Evolutionary conservation across 2,888 invertebrate genomes (phyloP).

Genomic region (Oligia latruncula): DNA sequence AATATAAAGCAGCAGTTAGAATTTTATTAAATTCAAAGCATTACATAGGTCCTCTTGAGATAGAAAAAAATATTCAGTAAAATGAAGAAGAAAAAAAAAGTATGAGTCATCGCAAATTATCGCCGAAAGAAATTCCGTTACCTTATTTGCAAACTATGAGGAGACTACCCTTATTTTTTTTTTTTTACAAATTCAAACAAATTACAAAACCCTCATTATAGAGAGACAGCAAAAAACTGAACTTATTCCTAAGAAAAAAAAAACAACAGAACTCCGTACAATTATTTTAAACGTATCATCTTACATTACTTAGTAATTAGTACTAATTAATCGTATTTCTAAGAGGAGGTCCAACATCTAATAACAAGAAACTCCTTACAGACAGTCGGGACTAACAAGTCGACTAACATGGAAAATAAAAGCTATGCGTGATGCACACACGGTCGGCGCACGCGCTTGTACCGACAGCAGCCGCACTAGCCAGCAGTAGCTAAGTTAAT

Average conservation of each 20-base stretch:
- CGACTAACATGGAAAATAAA: constrained; percentile 85
- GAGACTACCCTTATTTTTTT: constrained; percentile 16
- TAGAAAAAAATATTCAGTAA: neutral
- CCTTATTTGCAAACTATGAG: neutral
- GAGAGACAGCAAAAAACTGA: neutral
- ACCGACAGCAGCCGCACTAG: constrained; percentile 73
- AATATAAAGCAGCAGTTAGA: neutral
- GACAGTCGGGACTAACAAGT: constrained; percentile 80
- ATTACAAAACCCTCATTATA: neutral
- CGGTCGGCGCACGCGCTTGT: constrained; percentile 78
- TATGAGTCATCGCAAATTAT: neutral
- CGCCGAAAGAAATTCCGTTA: constrained; percentile 15
- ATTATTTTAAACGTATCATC: constrained; percentile 44
- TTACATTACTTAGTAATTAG: constrained; percentile 39
- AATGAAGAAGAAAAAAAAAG: neutral
- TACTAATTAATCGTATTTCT: constrained; percentile 57
- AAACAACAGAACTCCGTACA: neutral
- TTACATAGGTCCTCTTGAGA: neutral
- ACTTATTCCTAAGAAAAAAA: neutral
- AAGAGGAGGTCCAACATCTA: constrained; percentile 69
- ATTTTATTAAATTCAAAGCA: neutral
- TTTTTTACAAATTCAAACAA: constrained; percentile 3
- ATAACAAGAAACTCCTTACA: constrained; percentile 59
- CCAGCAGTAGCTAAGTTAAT: constrained; percentile 27
- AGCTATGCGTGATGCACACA: constrained; percentile 84